These are phyloP conservation scores for Pristis pectinata DNA, from an alignment of 2,797 vertebrate species.

Conservation along the genomic window DNA sequence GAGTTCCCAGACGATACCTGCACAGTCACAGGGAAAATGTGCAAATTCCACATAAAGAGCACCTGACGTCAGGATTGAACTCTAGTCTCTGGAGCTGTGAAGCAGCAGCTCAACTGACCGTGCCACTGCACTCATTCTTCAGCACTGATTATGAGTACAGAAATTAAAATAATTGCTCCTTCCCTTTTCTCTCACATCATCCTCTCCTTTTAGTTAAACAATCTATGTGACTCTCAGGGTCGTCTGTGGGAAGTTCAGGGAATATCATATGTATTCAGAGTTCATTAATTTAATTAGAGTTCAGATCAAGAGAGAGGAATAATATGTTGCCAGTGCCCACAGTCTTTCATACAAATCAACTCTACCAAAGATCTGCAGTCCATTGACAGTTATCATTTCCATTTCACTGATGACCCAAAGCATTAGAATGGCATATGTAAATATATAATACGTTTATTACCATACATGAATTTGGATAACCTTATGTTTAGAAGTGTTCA, in stretches of 20 bases:
- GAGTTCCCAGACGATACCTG: too few relatives aligned
- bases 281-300: not conserved
- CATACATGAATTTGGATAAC: constrained; percentile 27
- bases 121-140: too few relatives aligned
- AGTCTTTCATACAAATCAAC: not conserved
- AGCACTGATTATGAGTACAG: not conserved
- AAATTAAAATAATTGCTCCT: not conserved
- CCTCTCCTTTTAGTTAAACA: not conserved
- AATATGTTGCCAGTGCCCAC: not conserved
- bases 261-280: not conserved
- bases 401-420: not conserved
- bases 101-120: too few relatives aligned
- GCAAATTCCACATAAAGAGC: too few relatives aligned
- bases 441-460: not conserved
- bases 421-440: not conserved
- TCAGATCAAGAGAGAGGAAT: not conserved
- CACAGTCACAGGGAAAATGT: too few relatives aligned
- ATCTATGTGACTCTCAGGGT: not conserved
- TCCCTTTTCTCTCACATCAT: not conserved
- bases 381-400: not conserved
- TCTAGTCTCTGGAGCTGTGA: too few relatives aligned
- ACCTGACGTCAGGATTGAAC: too few relatives aligned
- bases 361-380: not conserved
- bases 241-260: not conserved
- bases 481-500: not conserved